Percentiles rank a stretch among this genome's conserved stretches.
These are phyloP conservation scores for Paradisaea rubra DNA, from an alignment of 2,113 vertebrate species.

Conservation along the genomic window DNA sequence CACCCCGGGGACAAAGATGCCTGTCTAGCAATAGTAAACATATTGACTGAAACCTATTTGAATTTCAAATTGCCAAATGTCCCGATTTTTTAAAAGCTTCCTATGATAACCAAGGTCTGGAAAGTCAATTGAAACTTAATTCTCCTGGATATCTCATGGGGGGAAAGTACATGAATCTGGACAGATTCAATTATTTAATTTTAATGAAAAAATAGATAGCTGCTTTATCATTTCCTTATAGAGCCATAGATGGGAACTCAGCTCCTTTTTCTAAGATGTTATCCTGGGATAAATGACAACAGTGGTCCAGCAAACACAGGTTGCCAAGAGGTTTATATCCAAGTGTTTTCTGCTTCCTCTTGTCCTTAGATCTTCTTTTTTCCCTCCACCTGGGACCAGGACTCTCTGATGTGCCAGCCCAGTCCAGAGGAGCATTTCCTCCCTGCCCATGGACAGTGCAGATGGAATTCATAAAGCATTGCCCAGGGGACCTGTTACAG, in stretches of 20 bases:
- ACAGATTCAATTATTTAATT: constrained; percentile 58
- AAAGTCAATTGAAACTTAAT: constrained; percentile 68
- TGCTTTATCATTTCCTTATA: constrained; percentile 23
- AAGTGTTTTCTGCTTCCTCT: neutral
- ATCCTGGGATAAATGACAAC: neutral
- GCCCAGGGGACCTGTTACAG: neutral
- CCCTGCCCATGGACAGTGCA: neutral
- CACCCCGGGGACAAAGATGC: constrained; percentile 43
- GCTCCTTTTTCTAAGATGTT: neutral
- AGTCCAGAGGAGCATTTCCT: neutral
- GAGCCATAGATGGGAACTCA: neutral
- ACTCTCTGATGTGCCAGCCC: neutral
- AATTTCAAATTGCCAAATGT: constrained; percentile 64
- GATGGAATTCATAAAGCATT: neutral
- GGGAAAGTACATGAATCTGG: constrained; percentile 31
- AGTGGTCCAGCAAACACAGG: neutral
- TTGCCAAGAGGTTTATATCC: neutral
- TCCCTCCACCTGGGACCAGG: neutral
- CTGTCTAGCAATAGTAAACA: constrained; percentile 58
- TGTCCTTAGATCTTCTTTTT: neutral
- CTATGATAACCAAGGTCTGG: constrained; percentile 56
- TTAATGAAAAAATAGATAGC: constrained; percentile 58
- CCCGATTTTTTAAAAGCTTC: constrained; percentile 63
- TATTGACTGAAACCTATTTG: constrained; percentile 63
- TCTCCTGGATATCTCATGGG: constrained; percentile 47